Evolutionary conservation across 2,797 vertebrate genomes (phyloP), one percentile per base, ranked within the genome.

Genomic region (Acipenser ruthenus): DNA sequence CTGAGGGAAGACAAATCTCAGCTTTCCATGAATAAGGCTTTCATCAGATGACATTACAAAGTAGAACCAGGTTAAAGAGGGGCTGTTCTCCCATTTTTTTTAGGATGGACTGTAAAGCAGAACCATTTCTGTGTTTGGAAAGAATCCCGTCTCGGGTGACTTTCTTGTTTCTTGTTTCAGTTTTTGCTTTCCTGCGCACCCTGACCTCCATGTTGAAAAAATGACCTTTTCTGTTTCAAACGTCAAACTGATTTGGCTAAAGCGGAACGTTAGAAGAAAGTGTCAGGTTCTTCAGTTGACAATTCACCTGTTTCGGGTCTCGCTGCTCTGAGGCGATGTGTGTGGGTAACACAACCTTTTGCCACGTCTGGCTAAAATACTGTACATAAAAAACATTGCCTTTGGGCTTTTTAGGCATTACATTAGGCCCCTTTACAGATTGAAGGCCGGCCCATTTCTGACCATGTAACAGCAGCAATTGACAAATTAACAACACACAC

Each of bases 31-130:
- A 90, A 87, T 77, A 80, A 83, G 69, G 83, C 86, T 91, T 90
- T 88, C 87, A 86, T 84, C 83, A 73, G 72, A 82, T 87, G 88
- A 90, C 91, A 86, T 69, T 72, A 80, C 79, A 78, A 76, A 85
- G 93, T 87, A 88, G n/a, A 10, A 18, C 68, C 67, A 63, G 64
- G 71, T 76, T 74, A 51, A 84, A 68, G 74, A 76, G 79, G 77
- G 77, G 83, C 82, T 74, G 72, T 72, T 69, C 74, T 62, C 64
- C 72, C 75, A 63, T 60, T 69, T 67, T 67, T 66, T 77, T 80
- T 79, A 77, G 66, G 66, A 9, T 1, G 1, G 74, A 73, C 77
- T 67, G 63, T 72, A 76, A 74, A 71, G 74, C 73, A 75, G 37
- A 37, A 37, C 5, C 37, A 4, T 4, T 37, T 37, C 37, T 76